These are phyloP conservation scores for Arctopsyche grandis DNA, from an alignment of 1,140 invertebrate genomes.

Conservation along the genomic window DNA sequence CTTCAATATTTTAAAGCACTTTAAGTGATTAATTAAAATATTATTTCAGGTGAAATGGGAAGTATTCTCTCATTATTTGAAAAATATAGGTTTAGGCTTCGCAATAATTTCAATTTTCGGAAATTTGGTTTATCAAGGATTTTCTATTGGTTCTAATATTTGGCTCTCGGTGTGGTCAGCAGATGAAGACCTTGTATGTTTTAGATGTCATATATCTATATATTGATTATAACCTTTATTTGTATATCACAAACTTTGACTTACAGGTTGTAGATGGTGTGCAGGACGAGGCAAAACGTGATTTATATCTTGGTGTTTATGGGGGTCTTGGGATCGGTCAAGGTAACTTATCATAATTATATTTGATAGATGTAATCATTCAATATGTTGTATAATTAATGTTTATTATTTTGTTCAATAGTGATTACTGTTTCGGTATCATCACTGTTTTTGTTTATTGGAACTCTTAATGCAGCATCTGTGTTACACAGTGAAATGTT, in stretches of 20 bases:
- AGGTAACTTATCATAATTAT: slow-evolving; percentile 68
- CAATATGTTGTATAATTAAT: too few relatives aligned
- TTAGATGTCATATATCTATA: background rate
- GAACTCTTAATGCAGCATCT: slow-evolving; percentile 76
- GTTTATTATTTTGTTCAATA: slow-evolving; percentile 68
- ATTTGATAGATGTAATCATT: background rate
- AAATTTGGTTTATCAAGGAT: slow-evolving; percentile 86
- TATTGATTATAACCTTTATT: background rate
- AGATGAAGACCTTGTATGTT: slow-evolving; percentile 65
- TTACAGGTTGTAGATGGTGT: slow-evolving; percentile 66
- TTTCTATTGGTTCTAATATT: slow-evolving; percentile 90
- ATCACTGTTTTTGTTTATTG: slow-evolving; percentile 74
- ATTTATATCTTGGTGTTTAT: slow-evolving; percentile 90
- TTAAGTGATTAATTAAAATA: too few relatives aligned
- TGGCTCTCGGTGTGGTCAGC: slow-evolving; percentile 92
- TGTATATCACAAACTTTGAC: background rate
- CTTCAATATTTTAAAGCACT: slow-evolving; percentile 6
- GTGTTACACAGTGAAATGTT: slow-evolving; percentile 76
- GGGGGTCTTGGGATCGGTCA: slow-evolving; percentile 86
- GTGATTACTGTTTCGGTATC: slow-evolving; percentile 75
- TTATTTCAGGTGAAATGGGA: slow-evolving; percentile 80
- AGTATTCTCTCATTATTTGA: slow-evolving; percentile 91
- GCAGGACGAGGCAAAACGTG: slow-evolving; percentile 69
- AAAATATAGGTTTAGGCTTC: slow-evolving; percentile 82
- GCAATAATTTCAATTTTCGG: slow-evolving; percentile 80